Percentiles rank a stretch among this genome's conserved stretches.
Conservation (phyloP, 2,797 vertebrate genomes). For the Bradypodion ventrale region DNA sequence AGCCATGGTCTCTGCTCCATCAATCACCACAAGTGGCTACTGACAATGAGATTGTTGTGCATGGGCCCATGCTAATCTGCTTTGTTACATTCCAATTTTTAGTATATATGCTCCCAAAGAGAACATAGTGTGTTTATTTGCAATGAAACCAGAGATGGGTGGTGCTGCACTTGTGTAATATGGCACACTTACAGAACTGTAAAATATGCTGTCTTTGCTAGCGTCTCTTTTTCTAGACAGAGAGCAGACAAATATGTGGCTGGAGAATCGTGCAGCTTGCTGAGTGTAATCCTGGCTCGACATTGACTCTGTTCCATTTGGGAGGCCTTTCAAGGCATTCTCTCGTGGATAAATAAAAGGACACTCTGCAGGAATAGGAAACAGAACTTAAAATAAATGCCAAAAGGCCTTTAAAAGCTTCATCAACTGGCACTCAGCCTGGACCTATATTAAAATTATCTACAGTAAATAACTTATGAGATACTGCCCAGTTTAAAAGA, state of each 20-base stretch:
- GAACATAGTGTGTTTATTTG: background rate
- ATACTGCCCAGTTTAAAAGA: conserved; percentile 32
- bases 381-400: conserved; percentile 40
- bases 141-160: background rate
- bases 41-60: background rate
- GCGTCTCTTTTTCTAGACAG: conserved; percentile 31
- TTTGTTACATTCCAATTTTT: background rate
- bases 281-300: conserved; percentile 34
- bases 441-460: conserved; percentile 52
- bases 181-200: background rate
- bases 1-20: too few species aligned
- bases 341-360: background rate
- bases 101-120: background rate
- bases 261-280: background rate
- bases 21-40: background rate
- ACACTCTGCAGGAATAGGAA: conserved; percentile 39
- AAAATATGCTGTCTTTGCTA: background rate
- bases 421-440: conserved; percentile 23
- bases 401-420: conserved; percentile 38
- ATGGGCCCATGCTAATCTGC: background rate
- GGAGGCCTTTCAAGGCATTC: conserved; percentile 20
- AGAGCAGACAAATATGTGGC: conserved; percentile 42
- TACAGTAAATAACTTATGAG: conserved; percentile 50
- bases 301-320: conserved; percentile 7
- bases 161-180: background rate